phyloP scores from a whole-genome alignment of 2,113 vertebrate species.

The Caranx melampygus region DNA sequence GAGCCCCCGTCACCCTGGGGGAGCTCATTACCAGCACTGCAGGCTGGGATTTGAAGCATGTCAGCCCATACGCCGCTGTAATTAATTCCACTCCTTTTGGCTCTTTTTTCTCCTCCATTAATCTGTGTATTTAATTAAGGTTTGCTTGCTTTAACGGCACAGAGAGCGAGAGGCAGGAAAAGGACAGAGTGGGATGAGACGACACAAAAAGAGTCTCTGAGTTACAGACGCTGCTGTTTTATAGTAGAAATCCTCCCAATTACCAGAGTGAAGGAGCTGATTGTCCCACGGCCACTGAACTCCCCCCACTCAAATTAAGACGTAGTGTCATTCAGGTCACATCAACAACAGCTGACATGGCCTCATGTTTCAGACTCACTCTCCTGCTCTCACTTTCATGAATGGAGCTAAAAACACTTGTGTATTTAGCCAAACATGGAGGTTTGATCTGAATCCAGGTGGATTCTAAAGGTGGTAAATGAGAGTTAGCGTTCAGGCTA shows the following conservation, averaged over 20 bases:
- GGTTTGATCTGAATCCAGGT: no score
- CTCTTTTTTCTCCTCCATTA: constrained; percentile 64
- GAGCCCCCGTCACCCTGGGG: constrained; percentile 49
- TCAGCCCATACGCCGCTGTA: constrained; percentile 46
- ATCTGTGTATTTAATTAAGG: constrained; percentile 71
- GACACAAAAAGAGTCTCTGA: neutral
- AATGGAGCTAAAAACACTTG: no score
- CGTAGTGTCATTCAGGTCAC: neutral
- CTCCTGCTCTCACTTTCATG: no score
- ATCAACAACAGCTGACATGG: no score
- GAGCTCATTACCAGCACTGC: constrained; percentile 68
- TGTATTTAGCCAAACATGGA: no score
- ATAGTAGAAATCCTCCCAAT: constrained; percentile 3
- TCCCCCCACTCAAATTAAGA: no score
- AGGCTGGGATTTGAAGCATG: constrained; percentile 62
- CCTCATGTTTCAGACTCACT: no score
- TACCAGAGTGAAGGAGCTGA: constrained; percentile 2
- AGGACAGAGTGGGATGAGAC: neutral
- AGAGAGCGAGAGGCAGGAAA: constrained; percentile 19
- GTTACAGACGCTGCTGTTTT: neutral
- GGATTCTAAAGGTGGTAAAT: no score
- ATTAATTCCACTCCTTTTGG: constrained; percentile 65
- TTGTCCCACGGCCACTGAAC: neutral
- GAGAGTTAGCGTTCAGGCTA: no score
- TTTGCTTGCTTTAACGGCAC: constrained; percentile 39